phyloP scores from a whole-genome alignment of 2,113 vertebrate genomes.

The Cochlearius cochlearius region DNA sequence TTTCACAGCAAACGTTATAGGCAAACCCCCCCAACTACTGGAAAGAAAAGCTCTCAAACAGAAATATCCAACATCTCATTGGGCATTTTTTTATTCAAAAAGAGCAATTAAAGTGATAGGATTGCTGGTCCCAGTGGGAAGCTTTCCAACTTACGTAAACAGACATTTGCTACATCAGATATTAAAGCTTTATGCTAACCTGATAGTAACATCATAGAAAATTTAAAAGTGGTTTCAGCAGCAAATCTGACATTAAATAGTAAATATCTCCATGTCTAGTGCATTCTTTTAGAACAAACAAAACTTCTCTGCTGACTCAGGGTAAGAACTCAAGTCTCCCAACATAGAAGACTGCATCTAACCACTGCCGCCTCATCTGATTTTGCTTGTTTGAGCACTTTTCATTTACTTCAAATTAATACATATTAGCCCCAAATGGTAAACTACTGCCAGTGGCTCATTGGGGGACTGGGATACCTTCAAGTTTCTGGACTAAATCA shows the following conservation, averaged over 20 bases:
- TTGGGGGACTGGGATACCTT: accelerated
- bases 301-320: neutral
- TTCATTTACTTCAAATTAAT: neutral
- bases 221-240: neutral
- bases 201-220: neutral
- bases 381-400: neutral
- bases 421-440: neutral
- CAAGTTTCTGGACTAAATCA: neutral
- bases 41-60: neutral
- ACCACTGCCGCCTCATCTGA: neutral
- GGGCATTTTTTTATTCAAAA: neutral
- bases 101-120: neutral
- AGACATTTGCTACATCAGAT: neutral
- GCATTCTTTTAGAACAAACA: neutral
- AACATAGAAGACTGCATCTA: neutral
- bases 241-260: neutral
- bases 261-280: neutral
- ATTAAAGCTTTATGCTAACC: neutral
- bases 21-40: neutral
- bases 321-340: neutral
- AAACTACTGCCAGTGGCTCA: neutral
- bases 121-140: neutral
- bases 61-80: neutral
- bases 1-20: neutral
- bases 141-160: neutral